These are phyloP conservation scores for Opisthocomus hoazin DNA, from an alignment of 2,113 vertebrate species.

Conservation along the genomic window DNA sequence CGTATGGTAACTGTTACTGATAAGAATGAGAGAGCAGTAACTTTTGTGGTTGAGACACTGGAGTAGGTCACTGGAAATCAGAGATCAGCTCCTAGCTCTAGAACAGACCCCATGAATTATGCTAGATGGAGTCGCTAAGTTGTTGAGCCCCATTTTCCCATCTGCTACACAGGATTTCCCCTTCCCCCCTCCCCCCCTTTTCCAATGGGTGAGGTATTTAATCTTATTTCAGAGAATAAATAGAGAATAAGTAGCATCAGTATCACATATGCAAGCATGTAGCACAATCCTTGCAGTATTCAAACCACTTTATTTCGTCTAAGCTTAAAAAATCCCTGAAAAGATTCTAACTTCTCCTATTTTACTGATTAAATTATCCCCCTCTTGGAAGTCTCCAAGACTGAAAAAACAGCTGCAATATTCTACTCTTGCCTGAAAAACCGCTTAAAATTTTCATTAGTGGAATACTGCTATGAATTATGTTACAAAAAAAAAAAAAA, in stretches of 20 bases:
- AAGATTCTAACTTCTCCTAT: not conserved
- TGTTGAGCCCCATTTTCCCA: not conserved
- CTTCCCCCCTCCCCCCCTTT: rapidly evolving
- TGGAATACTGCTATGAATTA: not conserved
- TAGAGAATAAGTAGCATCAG: not conserved
- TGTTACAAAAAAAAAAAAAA: not conserved
- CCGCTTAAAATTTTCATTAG: not conserved
- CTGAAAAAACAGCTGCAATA: not conserved
- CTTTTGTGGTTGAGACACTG: not conserved
- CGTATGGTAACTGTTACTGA: not conserved
- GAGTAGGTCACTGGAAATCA: not conserved
- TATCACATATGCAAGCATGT: not conserved
- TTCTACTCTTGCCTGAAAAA: not conserved
- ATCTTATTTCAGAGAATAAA: not conserved
- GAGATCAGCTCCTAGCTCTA: not conserved
- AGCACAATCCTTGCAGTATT: not conserved
- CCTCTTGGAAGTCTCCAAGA: not conserved
- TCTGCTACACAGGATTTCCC: not conserved
- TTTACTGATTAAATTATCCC: not conserved
- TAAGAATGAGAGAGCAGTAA: not conserved
- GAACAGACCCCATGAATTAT: not conserved
- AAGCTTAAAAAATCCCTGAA: not conserved
- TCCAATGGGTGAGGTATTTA: not conserved
- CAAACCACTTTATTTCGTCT: not conserved
- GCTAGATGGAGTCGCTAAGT: not conserved